Conservation (phyloP, 2,113 vertebrate species). For the Paracanthobrama guichenoti region DNA sequence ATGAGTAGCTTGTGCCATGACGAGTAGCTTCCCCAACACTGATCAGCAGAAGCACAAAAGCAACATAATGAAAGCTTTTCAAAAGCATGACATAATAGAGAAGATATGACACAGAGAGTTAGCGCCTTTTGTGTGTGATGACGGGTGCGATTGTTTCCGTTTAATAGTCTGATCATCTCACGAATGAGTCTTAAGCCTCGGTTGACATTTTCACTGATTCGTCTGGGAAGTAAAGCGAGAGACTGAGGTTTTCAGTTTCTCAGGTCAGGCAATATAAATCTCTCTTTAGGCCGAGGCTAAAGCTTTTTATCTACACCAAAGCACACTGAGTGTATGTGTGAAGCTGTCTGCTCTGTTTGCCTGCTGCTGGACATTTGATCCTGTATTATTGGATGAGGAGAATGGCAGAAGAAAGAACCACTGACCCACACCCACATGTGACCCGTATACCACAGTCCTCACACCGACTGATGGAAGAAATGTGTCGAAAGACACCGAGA, state of each 20-base stretch:
- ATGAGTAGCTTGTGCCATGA: not conserved
- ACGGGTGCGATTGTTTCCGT: conserved; percentile 20
- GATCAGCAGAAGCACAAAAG: conserved; percentile 23
- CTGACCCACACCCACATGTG: conserved; percentile 14
- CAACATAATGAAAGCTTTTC: conserved; percentile 16
- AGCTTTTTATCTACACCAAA: conserved; percentile 25
- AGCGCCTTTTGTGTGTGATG: conserved; percentile 4
- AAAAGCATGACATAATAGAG: not conserved
- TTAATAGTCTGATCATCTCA: conserved; percentile 39
- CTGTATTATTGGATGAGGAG: conserved; percentile 2
- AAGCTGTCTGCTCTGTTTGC: conserved; percentile 7
- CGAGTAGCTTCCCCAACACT: conserved; percentile 8
- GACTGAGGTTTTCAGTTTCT: conserved; percentile 20
- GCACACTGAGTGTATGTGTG: not conserved
- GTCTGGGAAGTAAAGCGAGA: not conserved
- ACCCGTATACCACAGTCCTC: not conserved
- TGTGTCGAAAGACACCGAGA: not conserved
- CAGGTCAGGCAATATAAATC: conserved; percentile 32
- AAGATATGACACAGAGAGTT: conserved; percentile 17
- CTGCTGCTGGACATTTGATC: not conserved
- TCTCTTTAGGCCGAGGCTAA: conserved; percentile 32
- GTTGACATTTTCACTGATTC: conserved; percentile 31
- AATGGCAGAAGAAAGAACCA: not conserved
- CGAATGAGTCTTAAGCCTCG: conserved; percentile 4
- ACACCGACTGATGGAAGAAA: not conserved